Evolutionary conservation across 2,113 vertebrate species (phyloP).

Genomic region (Lagopus muta): DNA sequence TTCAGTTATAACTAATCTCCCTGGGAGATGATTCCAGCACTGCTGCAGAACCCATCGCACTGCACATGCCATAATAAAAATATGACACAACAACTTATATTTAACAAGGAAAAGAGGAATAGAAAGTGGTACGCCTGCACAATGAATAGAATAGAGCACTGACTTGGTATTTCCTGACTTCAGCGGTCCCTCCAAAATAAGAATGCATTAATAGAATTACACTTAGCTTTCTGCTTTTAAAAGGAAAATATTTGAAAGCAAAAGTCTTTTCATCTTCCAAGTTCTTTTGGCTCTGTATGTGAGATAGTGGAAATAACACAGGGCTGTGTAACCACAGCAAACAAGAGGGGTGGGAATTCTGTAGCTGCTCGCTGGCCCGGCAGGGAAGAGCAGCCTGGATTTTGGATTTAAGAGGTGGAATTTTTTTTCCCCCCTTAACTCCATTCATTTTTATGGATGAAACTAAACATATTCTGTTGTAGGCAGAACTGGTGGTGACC

Average conservation of each 20-base stretch:
- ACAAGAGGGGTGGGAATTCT: slow-evolving; percentile 55
- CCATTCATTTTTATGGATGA: slow-evolving; percentile 26
- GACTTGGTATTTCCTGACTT: slow-evolving; percentile 71
- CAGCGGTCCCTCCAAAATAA: slow-evolving; percentile 45
- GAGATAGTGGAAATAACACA: slow-evolving; percentile 61
- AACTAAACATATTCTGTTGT: neutral
- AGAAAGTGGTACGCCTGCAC: slow-evolving; percentile 62
- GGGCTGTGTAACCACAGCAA: slow-evolving; percentile 62
- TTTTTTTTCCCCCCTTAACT: neutral
- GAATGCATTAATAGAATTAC: slow-evolving; percentile 59
- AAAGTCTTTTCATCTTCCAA: slow-evolving; percentile 61
- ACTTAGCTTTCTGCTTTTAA: slow-evolving; percentile 50
- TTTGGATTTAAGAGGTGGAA: neutral
- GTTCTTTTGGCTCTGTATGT: slow-evolving; percentile 60
- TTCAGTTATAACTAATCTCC: slow-evolving; percentile 15
- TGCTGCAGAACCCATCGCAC: neutral
- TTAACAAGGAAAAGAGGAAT: slow-evolving; percentile 60
- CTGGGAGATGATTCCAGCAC: slow-evolving; percentile 3
- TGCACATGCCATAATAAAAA: slow-evolving; percentile 17
- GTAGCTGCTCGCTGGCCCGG: neutral
- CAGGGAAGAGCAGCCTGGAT: slow-evolving; percentile 7
- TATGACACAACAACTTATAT: neutral
- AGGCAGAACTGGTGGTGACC: neutral
- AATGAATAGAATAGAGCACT: slow-evolving; percentile 53
- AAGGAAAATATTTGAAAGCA: slow-evolving; percentile 69